phyloP scores from a whole-genome alignment of 1,140 invertebrate species.

The Rhysida immarginata region DNA sequence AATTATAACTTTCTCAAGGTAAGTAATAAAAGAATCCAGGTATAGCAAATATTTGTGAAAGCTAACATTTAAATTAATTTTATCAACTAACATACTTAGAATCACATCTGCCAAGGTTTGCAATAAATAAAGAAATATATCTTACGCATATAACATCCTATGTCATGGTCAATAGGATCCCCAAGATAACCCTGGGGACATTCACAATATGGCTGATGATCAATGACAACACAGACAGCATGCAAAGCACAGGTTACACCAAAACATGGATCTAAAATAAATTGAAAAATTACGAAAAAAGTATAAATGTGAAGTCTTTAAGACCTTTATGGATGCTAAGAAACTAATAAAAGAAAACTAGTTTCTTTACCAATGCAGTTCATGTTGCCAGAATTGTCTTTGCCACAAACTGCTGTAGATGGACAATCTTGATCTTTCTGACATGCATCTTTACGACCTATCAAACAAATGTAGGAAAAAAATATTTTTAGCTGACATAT shows the following conservation, averaged over 20 bases:
- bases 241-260: constrained; percentile 19
- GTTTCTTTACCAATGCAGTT: constrained; percentile 30
- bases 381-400: constrained; percentile 18
- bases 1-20: too few relatives aligned
- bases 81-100: too few relatives aligned
- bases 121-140: constrained; percentile 12
- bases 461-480: constrained; percentile 10
- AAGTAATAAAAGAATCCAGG: too few relatives aligned
- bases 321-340: too few relatives aligned
- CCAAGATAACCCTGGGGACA: constrained; percentile 18
- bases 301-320: too few relatives aligned
- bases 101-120: too few relatives aligned
- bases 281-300: neutral
- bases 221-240: constrained; percentile 17
- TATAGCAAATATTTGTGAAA: too few relatives aligned
- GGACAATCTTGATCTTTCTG: constrained; percentile 20
- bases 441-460: constrained; percentile 20
- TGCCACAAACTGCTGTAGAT: constrained; percentile 18
- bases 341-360: neutral
- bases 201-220: constrained; percentile 18
- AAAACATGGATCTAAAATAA: constrained; percentile 19
- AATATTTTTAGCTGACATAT: neutral
- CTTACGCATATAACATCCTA: constrained; percentile 11
- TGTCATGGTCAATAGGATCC: constrained; percentile 11
- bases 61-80: too few relatives aligned